Conservation (phyloP, 2,113 vertebrate species). For the Tonatia bakeri region DNA sequence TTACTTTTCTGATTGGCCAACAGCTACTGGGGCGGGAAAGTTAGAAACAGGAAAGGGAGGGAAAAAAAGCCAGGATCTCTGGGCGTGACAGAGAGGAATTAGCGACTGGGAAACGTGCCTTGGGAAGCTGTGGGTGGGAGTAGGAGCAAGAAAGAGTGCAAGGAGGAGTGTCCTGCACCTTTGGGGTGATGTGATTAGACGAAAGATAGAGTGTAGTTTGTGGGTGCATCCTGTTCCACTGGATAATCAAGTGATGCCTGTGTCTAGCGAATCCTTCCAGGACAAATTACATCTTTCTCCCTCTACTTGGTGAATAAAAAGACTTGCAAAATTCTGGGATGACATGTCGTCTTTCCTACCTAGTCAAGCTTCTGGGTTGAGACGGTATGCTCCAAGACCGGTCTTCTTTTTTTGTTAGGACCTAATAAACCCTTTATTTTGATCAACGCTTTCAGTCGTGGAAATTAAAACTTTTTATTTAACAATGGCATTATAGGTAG, state of each 20-base stretch:
- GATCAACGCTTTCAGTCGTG: background rate
- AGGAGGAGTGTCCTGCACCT: background rate
- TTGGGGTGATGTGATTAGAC: background rate
- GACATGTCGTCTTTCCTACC: background rate
- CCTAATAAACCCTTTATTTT: background rate
- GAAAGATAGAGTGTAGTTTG: background rate
- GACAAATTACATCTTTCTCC: background rate
- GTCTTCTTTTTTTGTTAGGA: background rate
- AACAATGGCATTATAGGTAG: background rate
- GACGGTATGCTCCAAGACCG: background rate
- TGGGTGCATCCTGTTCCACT: background rate
- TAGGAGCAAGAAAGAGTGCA: background rate
- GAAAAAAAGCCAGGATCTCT: rapidly evolving
- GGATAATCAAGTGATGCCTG: background rate
- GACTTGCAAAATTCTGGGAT: background rate
- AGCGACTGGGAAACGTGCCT: background rate
- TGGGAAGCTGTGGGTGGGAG: background rate
- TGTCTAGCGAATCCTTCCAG: background rate
- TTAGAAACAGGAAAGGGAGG: background rate
- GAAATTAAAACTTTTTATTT: background rate
- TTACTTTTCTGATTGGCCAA: background rate
- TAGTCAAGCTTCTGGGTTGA: background rate
- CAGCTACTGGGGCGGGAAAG: slow-evolving; percentile 35
- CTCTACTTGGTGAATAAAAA: no score
- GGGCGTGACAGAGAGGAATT: background rate